Base-by-base conservation (phyloP, 2,113 vertebrate species). In the Eptesicus fuscus region DNA sequence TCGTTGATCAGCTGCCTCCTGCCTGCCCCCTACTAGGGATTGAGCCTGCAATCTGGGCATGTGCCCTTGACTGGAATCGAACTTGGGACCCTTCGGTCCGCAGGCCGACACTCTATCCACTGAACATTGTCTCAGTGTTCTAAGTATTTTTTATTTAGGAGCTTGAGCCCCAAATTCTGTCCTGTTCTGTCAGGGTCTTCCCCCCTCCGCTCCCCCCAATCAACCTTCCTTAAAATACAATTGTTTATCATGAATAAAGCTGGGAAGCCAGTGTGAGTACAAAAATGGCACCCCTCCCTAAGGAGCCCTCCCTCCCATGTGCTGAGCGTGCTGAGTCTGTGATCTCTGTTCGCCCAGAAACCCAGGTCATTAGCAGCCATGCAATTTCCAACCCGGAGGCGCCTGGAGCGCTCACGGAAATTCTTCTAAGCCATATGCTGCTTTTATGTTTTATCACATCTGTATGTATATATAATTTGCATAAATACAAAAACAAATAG, bases 401-500 rank as follows among this genome's bases (percentile, higher is more conserved):
- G 88, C 82, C 88, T 95, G 56, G 37, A 95, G 74, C 77, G 83
- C 73, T 95, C 71, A 93, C 1, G 5, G 82, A 97, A 96, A 92
- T 92, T 93, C 83, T 95, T 61, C 83, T 93, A 79, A 93, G 83
- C 94, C 96, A 94, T 95, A 96, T 96, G 96, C 88, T 97, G 95
- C 92, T 96, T 96, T 96, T 79, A 92, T 95, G 88, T 95, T 94
- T 96, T 85, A 92, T 35, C 51, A 47, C n/a, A n/a, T 79, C 80
- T 53, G 44, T 93, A 95, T 96, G 84, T 90, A 85, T 95, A 95
- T 95, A 85, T 88, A 82, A 96, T 96, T 96, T 95, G 63, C 80
- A 96, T 90, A 94, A 97, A 96, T 96, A 95, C n/a, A 97, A 96
- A 97, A 97, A 97, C 95, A 96, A 96, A 93, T 96, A 95, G 88